Conservation (phyloP, 2,888 invertebrate species). For the Psococerastis gibbosa region DNA sequence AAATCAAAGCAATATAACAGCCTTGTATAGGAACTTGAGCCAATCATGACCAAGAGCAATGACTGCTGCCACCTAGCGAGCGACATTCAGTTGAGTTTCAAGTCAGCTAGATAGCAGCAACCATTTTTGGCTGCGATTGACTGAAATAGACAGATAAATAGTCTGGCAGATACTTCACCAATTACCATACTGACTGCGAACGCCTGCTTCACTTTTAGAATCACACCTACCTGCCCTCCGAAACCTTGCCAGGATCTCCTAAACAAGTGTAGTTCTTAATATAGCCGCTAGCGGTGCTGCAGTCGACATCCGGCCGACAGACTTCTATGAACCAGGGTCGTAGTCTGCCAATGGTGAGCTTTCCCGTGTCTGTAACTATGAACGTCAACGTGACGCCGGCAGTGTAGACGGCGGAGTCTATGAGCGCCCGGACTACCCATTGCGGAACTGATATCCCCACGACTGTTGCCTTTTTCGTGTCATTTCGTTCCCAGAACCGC, state of each 20-base stretch:
- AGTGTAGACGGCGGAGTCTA: conserved; percentile 46
- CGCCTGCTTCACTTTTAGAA: too few relatives aligned
- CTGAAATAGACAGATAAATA: conserved; percentile 4
- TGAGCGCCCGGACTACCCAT: neutral
- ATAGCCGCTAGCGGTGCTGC: conserved; percentile 37
- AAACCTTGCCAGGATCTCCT: conserved; percentile 43
- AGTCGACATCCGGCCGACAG: conserved; percentile 59
- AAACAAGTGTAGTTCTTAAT: conserved; percentile 51
- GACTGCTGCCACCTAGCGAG: too few relatives aligned
- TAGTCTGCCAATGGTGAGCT: conserved; percentile 80
- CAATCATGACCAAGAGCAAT: too few relatives aligned
- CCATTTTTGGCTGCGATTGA: too few relatives aligned
- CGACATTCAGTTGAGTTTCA: too few relatives aligned
- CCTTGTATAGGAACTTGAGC: too few relatives aligned
- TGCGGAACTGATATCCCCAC: neutral
- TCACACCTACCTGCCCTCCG: conserved; percentile 55
- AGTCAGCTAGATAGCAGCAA: too few relatives aligned
- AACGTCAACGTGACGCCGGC: conserved; percentile 75
- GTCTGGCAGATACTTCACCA: neutral
- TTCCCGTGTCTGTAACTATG: conserved; percentile 78
- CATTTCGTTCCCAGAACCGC: neutral
- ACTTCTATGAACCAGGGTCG: conserved; percentile 87
- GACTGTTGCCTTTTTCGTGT: too few relatives aligned
- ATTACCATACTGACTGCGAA: too few relatives aligned
- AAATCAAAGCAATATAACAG: too few relatives aligned